Evolutionary conservation across 2,888 invertebrate species (phyloP), one percentile per base, ranked within the genome.

Genomic region (Parnassius orleans): DNA sequence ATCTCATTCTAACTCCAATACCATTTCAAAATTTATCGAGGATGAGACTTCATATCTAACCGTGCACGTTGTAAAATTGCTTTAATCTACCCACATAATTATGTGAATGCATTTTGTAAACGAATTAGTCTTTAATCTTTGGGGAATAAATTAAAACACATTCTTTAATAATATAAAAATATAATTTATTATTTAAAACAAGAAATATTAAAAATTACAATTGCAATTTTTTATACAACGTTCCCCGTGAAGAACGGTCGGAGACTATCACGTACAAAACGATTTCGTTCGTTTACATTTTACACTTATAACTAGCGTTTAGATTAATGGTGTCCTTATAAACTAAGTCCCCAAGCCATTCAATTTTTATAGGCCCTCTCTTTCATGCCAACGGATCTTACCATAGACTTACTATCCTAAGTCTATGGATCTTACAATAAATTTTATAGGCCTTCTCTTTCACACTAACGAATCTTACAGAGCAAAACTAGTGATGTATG

Each of bases 181-280:
- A 90, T 90, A 90, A 90, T 90, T 90, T 90, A 90, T 86, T 90
- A 84, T 82, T 83, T 82, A 86, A 57, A 89, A 89, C 86, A 85
- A 86, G 82, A 63, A 83, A 84, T 74, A 78, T 83, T 88, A 90
- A 86, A 89, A 87, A 89, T 60, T 60, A 82, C 72, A 72, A 71
- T 69, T 75, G 78, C 74, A 80, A 80, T 81, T 80, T 79, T 79
- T 68, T 82, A 86, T 84, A 84, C 71, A 77, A 72, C 76, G 76
- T 74, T 48, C 48, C 71, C 70, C 70, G 63, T 66, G 69, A 61
- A 61, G 66, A 68, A 70, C 68, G 70, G 60, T 67, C 77, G 73
- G 74, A 74, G 79, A 82, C 81, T 78, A 75, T 79, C 81, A 71
- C 81, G 78, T 80, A 80, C 81, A 73, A 75, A 73, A 77, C 12